Conservation (phyloP, 2,888 invertebrate species). For the Ctenicera cuprea region DNA sequence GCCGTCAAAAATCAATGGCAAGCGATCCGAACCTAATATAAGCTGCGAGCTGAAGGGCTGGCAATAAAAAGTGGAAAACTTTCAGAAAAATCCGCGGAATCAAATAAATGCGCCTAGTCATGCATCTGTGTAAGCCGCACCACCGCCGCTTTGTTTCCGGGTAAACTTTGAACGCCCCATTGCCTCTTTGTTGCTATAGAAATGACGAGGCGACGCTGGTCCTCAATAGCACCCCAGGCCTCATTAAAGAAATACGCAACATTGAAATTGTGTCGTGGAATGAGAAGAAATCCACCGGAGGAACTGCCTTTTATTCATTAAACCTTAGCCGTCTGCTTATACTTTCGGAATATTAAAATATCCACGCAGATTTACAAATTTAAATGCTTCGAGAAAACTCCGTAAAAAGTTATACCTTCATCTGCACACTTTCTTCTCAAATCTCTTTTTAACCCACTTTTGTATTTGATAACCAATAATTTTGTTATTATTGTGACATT, state of each 20-base stretch:
- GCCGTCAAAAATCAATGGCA: constrained; percentile 41
- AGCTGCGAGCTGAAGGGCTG: constrained; percentile 38
- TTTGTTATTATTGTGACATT: constrained; percentile 27
- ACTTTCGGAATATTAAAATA: constrained; percentile 52
- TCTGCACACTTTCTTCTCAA: constrained; percentile 25
- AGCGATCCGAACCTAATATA: constrained; percentile 53
- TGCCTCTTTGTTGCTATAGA: constrained; percentile 60
- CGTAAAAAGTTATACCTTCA: constrained; percentile 33
- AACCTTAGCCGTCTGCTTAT: constrained; percentile 47
- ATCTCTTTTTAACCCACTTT: constrained; percentile 24
- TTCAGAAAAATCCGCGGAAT: constrained; percentile 62
- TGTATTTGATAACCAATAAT: constrained; percentile 46
- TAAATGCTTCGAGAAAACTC: constrained; percentile 34
- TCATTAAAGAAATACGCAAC: constrained; percentile 57
- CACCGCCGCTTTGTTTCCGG: constrained; percentile 62
- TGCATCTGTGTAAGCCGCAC: constrained; percentile 63
- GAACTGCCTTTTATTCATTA: constrained; percentile 52
- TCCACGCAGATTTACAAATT: constrained; percentile 49
- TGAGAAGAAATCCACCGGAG: constrained; percentile 51
- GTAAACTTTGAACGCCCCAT: constrained; percentile 64
- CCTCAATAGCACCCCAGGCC: constrained; percentile 51
- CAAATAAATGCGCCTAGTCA: constrained; percentile 65
- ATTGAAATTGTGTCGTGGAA: constrained; percentile 55
- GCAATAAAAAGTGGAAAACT: constrained; percentile 51
- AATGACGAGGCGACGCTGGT: constrained; percentile 53